phyloP scores from a whole-genome alignment of 2,888 invertebrate species.

The Acanthosepion pharaonis region DNA sequence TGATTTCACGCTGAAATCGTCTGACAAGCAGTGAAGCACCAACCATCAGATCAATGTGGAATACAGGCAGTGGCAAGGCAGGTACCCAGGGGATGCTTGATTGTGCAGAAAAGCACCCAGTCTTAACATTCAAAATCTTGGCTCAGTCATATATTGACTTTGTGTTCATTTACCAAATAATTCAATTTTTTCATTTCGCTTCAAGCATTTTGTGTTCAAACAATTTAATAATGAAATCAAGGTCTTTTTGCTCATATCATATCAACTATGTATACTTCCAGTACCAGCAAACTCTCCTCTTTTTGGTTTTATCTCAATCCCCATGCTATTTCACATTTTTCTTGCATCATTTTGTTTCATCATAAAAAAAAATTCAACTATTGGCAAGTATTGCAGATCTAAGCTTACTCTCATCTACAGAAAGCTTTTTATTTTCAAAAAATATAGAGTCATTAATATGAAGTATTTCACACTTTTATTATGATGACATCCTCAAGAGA shows the following conservation, averaged over 20 bases:
- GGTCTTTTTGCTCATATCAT: background rate
- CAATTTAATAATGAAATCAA: slow-evolving; percentile 2
- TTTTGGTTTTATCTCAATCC: background rate
- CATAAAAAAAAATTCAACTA: background rate
- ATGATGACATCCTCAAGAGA: too few species aligned
- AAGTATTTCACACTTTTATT: background rate
- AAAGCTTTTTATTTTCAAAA: background rate
- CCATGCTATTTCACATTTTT: background rate
- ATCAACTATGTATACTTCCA: background rate
- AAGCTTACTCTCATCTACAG: background rate
- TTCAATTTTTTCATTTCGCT: slow-evolving; percentile 33
- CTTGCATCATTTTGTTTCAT: background rate
- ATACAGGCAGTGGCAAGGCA: background rate
- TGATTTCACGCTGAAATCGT: background rate
- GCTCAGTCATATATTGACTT: background rate
- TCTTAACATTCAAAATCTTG: background rate
- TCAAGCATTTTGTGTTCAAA: background rate
- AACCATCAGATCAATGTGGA: background rate
- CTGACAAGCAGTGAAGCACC: slow-evolving; percentile 1
- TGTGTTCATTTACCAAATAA: slow-evolving; percentile 23
- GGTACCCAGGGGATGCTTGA: slow-evolving; percentile 9
- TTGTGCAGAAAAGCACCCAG: slow-evolving; percentile 33
- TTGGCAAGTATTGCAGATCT: background rate
- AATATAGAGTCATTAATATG: background rate
- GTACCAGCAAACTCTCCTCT: background rate